phyloP scores from a whole-genome alignment of 2,113 vertebrate species.

The Actinemys pallida region DNA sequence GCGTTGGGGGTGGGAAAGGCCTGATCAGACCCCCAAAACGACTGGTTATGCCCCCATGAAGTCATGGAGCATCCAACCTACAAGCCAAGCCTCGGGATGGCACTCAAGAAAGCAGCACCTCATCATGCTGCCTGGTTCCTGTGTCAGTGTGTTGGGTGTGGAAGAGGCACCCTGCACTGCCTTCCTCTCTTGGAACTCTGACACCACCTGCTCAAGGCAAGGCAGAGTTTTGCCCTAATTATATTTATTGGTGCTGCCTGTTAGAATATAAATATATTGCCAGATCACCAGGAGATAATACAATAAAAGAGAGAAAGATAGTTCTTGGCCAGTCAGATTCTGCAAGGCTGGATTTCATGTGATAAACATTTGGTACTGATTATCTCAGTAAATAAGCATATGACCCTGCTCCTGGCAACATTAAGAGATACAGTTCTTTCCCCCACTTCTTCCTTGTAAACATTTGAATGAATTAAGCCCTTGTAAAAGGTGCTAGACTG shows the following conservation, averaged over 20 bases:
- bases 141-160: neutral
- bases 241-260: neutral
- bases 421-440: neutral
- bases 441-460: neutral
- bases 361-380: neutral
- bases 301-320: conserved; percentile 7
- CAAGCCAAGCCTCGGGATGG: neutral
- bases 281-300: conserved; percentile 29
- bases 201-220: neutral
- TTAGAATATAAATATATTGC: neutral
- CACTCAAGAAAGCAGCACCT: neutral
- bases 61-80: neutral
- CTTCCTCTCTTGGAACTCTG: neutral
- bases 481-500: neutral
- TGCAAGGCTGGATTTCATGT: neutral
- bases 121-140: neutral
- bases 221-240: conserved; percentile 24
- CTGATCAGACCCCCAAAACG: neutral
- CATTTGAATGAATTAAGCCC: neutral
- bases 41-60: neutral
- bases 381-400: conserved; percentile 4
- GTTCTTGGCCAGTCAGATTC: conserved; percentile 3
- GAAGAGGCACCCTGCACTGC: neutral
- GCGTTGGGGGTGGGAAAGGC: neutral
- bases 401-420: neutral